phyloP scores from a whole-genome alignment of 2,113 vertebrate genomes.

The Nannobrachium achirus region DNA sequence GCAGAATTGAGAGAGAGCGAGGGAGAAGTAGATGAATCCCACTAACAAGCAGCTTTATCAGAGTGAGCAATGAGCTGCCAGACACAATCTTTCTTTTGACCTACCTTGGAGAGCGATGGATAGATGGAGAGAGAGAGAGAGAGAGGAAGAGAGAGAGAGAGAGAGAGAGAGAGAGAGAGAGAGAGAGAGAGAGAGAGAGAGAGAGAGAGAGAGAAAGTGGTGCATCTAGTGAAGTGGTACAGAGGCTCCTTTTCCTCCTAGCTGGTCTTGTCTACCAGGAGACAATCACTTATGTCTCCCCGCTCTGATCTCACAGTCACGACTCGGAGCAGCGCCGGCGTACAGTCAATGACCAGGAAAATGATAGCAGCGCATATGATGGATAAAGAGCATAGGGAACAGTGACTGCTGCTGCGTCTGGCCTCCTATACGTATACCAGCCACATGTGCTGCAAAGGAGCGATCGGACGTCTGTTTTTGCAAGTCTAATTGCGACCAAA shows the following conservation, averaged over 20 bases:
- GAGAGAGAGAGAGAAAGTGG: neutral
- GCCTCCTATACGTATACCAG: slow-evolving; percentile 19
- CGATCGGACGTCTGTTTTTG: slow-evolving; percentile 7
- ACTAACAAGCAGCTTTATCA: slow-evolving; percentile 80
- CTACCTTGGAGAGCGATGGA: slow-evolving; percentile 66
- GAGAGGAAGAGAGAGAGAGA: slow-evolving; percentile 17
- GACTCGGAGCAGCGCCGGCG: slow-evolving; percentile 46
- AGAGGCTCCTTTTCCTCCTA: slow-evolving; percentile 48
- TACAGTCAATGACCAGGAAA: slow-evolving; percentile 61
- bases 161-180: slow-evolving; percentile 28
- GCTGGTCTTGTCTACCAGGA: slow-evolving; percentile 47
- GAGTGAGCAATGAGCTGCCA: slow-evolving; percentile 72
- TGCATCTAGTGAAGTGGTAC: slow-evolving; percentile 44
- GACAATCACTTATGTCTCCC: slow-evolving; percentile 63
- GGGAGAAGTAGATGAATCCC: slow-evolving; percentile 65
- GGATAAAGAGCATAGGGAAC: slow-evolving; percentile 57
- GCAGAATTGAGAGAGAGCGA: slow-evolving; percentile 23
- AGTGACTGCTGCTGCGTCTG: slow-evolving; percentile 48
- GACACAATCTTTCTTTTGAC: slow-evolving; percentile 72
- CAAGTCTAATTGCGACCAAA: no score
- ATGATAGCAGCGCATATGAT: slow-evolving; percentile 59
- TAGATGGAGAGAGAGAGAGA: slow-evolving; percentile 47
- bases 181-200: slow-evolving; percentile 20
- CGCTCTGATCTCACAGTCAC: slow-evolving; percentile 58
- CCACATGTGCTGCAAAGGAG: neutral